Conservation (phyloP, 2,888 invertebrate genomes). For the Trachelus troglodyta region DNA sequence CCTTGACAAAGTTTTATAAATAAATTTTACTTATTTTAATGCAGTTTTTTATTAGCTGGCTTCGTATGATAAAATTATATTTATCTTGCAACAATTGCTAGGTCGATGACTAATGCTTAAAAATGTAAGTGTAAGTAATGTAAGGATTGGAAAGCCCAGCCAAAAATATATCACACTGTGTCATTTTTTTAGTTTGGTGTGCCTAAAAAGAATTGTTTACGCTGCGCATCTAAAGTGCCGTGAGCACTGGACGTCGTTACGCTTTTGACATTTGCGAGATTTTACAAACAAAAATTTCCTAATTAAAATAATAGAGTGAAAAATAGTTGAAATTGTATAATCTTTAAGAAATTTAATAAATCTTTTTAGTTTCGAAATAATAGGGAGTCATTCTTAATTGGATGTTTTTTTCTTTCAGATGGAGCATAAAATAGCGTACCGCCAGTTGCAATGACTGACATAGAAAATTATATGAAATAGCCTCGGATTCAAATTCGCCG, state of each 20-base stretch:
- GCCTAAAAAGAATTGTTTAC: neutral
- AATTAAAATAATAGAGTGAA: neutral
- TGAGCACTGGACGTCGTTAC: neutral
- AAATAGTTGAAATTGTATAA: neutral
- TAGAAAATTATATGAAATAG: neutral
- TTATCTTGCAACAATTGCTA: neutral
- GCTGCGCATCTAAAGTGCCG: neutral
- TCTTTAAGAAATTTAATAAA: neutral
- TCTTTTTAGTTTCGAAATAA: neutral
- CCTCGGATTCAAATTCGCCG: neutral
- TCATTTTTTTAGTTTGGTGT: neutral
- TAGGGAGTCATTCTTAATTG: neutral
- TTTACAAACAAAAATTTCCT: neutral
- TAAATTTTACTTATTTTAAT: neutral
- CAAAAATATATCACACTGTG: neutral
- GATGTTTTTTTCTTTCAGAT: neutral
- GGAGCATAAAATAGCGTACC: neutral
- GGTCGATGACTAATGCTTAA: neutral
- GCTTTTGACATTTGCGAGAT: neutral
- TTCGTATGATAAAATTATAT: neutral
- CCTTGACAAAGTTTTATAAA: neutral
- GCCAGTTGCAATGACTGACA: neutral
- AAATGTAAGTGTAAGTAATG: neutral
- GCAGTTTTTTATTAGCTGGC: too few species aligned
- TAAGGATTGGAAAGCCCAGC: neutral